phyloP scores from a whole-genome alignment of 2,888 invertebrate genomes.

The Oscheius sp. region DNA sequence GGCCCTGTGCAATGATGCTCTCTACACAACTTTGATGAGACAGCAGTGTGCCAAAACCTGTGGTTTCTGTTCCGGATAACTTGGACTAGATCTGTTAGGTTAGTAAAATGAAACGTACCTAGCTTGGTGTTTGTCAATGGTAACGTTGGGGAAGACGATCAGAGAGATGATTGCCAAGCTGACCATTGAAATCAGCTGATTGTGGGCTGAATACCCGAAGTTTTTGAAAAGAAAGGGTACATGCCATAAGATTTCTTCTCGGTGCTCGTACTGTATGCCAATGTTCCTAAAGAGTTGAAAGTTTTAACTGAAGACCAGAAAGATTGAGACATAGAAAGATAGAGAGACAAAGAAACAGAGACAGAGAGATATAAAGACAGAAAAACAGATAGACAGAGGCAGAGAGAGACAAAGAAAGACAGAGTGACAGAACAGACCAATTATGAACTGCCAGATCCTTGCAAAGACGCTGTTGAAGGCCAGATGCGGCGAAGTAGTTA shows the following conservation, averaged over 20 bases:
- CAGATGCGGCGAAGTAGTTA: background rate
- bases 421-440: background rate
- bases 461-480: constrained; percentile 18
- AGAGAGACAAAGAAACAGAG: too few relatives aligned
- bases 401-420: too few relatives aligned
- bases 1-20: too few relatives aligned
- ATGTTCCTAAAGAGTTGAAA: background rate
- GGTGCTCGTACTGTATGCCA: background rate
- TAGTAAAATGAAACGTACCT: background rate
- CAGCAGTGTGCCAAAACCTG: too few relatives aligned
- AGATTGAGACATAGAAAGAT: too few relatives aligned
- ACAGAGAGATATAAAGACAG: too few relatives aligned
- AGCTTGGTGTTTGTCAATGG: background rate
- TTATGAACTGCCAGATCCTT: constrained; percentile 9
- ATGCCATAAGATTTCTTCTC: background rate
- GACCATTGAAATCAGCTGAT: background rate
- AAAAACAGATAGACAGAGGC: too few relatives aligned
- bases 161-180: background rate
- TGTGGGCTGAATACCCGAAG: too few relatives aligned
- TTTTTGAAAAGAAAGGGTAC: background rate
- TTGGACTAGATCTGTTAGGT: too few relatives aligned
- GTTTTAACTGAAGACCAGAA: too few relatives aligned
- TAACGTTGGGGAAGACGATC: background rate
- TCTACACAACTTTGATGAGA: too few relatives aligned
- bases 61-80: too few relatives aligned